Evolutionary conservation across 2,797 vertebrate genomes (phyloP), one percentile per base, ranked within the genome.

Genomic region (Syngnathus acus): DNA sequence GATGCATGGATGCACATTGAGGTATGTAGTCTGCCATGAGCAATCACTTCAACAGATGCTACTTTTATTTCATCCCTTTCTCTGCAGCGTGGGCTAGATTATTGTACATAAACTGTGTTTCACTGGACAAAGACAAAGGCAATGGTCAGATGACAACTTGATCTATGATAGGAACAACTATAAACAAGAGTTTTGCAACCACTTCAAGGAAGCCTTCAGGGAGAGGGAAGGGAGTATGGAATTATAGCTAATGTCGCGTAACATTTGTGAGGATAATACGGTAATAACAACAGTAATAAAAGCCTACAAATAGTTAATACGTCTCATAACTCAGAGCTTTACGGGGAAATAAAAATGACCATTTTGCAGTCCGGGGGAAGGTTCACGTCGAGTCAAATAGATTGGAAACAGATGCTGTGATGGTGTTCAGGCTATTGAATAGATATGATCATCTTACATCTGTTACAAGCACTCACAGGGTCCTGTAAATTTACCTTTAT

Each of bases 31-130:
- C 59, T 65, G 65, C 67, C 74, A 68, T 17, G 55, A 17, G 55
- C 26, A 57, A 72, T 84, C 69, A 66, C 61, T 77, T 68, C 70
- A 71, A 47, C 85, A 86, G 77, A 87, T 82, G 74, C 51, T 72
- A 8, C 39, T 75, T 72, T 78, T 42, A 62, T 73, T 78, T 53
- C 26, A 59, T 67, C 42, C 32, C 38, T 54, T 64, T 59, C 4
- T 51, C 23, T 71, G 37, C 50, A 50, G 19, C 23, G 39, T 54
- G 63, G 32, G 21, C 51, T 60, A 70, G 26, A 65, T 76, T 60
- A 59, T 32, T 45, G 32, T 64, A 55, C 79, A 67, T 74, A 64
- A 68, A 53, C 61, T 45, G 50, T 55, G 61, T 70, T 39, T 81
- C 65, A 66, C 50, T 45, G 40, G 78, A 71, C 50, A 55, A 58